Evolutionary conservation across 2,888 invertebrate genomes (phyloP), one percentile per base, ranked within the genome.

Genomic region (Gari tellinella): DNA sequence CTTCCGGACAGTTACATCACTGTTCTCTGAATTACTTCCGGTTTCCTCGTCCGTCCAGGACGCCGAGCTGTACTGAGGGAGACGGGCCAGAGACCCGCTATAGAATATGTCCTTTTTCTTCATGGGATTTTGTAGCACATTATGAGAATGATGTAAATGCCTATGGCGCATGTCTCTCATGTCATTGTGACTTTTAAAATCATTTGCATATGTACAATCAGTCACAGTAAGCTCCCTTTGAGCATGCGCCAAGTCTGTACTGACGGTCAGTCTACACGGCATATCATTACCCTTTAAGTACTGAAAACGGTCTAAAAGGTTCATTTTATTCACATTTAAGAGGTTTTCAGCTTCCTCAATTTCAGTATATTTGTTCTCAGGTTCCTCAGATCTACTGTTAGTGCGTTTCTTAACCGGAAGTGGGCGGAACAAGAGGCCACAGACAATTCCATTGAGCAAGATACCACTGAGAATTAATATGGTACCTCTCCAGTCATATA

Each of bases 361-460:
- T 4, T 31, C 10, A 31, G 5, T 10, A 31, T 31, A 31, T 31
- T 31, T 31, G 31, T 31, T 10, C 31, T 31, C 31, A 4, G 31
- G 4, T 10, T 7, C 5, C 31, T 31, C 31, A 10, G 31, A 49
- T n/a, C 57, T 31, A 31, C 5, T 7, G 31, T 31, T 10, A 31
- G 31, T 31, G n/a, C 23, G 62, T 19, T 0, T 21, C 26, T 25
- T 15, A 12, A 10, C 26, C 0, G 40, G 25, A 25, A 99, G 93
- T 0, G 98, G 97, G 76, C 96, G 94, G 92, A 99, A 98, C 90
- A 99, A 94, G 0, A 96, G 94, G 17, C 99, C 99, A 88, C 98
- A 96, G 49, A 97, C 94, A 65, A 96, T 94, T 90, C 98, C 98
- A 91, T 96, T 95, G 19, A 98, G 93, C 49, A 98, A 94, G 43